Percentiles rank a stretch among this genome's conserved stretches.
Evolutionary conservation across 2,113 vertebrate species (phyloP).

Genomic region (Amblyornis subalaris): DNA sequence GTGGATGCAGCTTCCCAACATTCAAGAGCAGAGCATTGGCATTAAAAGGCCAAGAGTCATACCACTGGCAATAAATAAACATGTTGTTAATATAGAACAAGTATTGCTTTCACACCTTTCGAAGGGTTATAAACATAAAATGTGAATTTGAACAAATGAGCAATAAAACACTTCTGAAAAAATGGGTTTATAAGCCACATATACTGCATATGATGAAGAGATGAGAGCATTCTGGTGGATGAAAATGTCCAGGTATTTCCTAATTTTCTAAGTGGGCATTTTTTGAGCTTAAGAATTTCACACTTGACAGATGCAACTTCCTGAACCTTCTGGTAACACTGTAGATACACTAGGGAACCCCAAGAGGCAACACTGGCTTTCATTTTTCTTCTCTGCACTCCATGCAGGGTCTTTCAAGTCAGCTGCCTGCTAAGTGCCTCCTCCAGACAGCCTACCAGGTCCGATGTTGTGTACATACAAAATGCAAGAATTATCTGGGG

Average conservation of each 20-base stretch:
- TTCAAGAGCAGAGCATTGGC: neutral
- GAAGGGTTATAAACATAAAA: neutral
- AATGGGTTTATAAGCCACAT: neutral
- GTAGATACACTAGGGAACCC: neutral
- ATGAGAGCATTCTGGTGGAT: neutral
- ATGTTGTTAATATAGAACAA: neutral
- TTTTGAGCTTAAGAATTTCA: conserved; percentile 48
- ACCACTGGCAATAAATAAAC: neutral
- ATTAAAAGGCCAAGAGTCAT: neutral
- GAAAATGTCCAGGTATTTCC: conserved; percentile 58
- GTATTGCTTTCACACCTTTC: neutral
- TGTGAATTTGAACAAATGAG: conserved; percentile 11
- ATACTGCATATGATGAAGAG: neutral
- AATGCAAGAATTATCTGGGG: neutral
- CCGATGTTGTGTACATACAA: neutral
- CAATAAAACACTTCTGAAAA: conserved; percentile 28
- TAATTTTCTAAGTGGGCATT: conserved; percentile 28
- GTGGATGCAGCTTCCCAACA: neutral
- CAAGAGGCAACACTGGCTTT: neutral
- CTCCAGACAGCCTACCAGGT: conserved; percentile 1
- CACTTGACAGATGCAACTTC: conserved; percentile 49
- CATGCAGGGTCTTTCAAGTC: neutral
- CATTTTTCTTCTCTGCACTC: neutral
- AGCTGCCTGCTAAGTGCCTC: neutral
- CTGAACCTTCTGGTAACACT: conserved; percentile 9